These are phyloP conservation scores for Lagorchestes hirsutus DNA, from an alignment of 2,797 vertebrate genomes.

Conservation along the genomic window DNA sequence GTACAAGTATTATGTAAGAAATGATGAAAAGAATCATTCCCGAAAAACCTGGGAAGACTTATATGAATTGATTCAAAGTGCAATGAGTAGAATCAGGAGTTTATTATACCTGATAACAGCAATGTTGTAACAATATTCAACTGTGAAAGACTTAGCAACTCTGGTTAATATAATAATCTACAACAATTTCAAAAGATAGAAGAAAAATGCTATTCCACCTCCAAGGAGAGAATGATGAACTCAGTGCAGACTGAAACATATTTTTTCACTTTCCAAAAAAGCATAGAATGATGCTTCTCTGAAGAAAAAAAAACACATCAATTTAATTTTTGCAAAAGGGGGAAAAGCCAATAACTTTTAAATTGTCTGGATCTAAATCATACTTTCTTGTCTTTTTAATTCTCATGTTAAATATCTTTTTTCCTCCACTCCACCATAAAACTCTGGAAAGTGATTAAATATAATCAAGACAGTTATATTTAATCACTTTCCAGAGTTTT, in stretches of 20 bases:
- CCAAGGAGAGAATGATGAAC: background rate
- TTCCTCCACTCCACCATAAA: background rate
- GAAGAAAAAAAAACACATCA: background rate
- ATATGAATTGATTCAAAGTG: background rate
- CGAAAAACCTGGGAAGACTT: background rate
- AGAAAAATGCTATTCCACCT: background rate
- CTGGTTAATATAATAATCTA: background rate
- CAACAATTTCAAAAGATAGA: background rate
- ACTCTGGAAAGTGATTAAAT: background rate
- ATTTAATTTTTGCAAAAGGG: background rate
- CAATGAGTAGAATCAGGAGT: background rate
- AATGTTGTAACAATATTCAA: background rate
- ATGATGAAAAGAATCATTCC: background rate
- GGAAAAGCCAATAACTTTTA: background rate
- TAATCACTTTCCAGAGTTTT: conserved; percentile 25
- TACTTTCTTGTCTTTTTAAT: background rate
- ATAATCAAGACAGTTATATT: background rate
- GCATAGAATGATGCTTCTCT: background rate
- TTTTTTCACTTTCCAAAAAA: background rate
- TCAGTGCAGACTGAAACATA: background rate
- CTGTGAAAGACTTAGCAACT: background rate
- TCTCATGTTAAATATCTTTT: background rate
- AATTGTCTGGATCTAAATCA: background rate
- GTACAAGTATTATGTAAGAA: background rate
- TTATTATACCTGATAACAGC: background rate